These are phyloP conservation scores for Serranus cabrilla DNA, from an alignment of 2,797 vertebrate genomes.

Conservation along the genomic window DNA sequence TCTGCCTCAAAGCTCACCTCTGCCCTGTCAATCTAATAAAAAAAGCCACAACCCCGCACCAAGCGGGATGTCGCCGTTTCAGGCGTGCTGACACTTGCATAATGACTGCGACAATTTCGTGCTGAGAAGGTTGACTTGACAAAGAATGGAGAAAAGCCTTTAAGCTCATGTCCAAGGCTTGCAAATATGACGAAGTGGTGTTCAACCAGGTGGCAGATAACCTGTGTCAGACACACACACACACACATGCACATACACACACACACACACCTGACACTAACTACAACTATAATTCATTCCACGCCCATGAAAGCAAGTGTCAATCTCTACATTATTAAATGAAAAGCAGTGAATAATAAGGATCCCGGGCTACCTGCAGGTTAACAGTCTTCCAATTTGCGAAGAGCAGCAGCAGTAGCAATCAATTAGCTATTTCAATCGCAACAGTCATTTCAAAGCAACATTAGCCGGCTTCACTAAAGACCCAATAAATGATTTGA, in stretches of 20 bases:
- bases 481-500: conserved; percentile 35
- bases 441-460: conserved; percentile 18
- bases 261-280: not conserved
- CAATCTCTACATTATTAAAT: conserved; percentile 21
- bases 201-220: conserved; percentile 21
- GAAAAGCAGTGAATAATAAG: conserved; percentile 7
- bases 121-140: conserved; percentile 9
- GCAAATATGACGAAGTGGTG: not conserved
- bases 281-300: not conserved
- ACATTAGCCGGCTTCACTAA: conserved; percentile 27
- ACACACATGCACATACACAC: not conserved
- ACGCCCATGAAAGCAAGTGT: not conserved
- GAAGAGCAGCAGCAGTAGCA: not conserved
- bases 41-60: conserved; percentile 25
- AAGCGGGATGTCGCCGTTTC: conserved; percentile 6
- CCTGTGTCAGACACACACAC: conserved; percentile 1
- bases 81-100: conserved; percentile 31
- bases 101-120: conserved; percentile 17
- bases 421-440: conserved; percentile 27
- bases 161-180: conserved; percentile 1
- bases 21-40: conserved; percentile 60
- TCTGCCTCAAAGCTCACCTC: conserved; percentile 59
- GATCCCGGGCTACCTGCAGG: conserved; percentile 12
- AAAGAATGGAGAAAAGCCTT: conserved; percentile 26
- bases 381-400: conserved; percentile 23